Conservation (phyloP, 2,797 vertebrate species). For the Phoebastria nigripes region DNA sequence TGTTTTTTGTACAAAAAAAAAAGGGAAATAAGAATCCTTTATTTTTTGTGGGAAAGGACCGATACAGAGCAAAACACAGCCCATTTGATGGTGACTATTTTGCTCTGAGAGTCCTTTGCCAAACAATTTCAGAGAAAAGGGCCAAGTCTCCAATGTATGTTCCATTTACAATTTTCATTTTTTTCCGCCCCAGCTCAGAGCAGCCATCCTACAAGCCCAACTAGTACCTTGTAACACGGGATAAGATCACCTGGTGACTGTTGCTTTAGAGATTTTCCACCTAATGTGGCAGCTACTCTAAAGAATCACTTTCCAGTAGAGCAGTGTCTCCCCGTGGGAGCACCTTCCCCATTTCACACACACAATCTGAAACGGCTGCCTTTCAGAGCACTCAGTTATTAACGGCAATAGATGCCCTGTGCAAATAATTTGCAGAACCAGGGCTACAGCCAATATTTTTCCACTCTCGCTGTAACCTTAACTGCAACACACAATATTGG, state of each 20-base stretch:
- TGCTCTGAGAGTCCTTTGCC: not conserved
- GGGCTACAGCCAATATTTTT: slow-evolving; percentile 24
- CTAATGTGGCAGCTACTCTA: not conserved
- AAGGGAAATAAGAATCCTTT: not conserved
- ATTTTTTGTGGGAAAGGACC: not conserved
- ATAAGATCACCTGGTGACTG: not conserved
- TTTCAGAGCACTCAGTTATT: not conserved
- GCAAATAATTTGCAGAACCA: slow-evolving; percentile 26
- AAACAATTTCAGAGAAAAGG: not conserved
- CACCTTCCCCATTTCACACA: not conserved
- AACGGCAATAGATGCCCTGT: not conserved
- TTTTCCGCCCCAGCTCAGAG: not conserved
- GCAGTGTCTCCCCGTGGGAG: not conserved
- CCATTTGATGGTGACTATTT: not conserved
- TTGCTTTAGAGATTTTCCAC: not conserved
- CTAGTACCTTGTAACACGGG: not conserved
- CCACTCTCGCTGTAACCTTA: slow-evolving; percentile 38
- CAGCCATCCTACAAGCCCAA: not conserved
- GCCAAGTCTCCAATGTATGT: not conserved
- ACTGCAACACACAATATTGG: slow-evolving; percentile 41
- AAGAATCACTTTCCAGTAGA: not conserved
- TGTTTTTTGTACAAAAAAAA: not conserved
- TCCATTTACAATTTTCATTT: slow-evolving; percentile 8
- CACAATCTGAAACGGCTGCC: rapidly evolving
- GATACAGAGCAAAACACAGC: not conserved